phyloP scores from a whole-genome alignment of 2,113 vertebrate genomes.

The Antidorcas marsupialis region DNA sequence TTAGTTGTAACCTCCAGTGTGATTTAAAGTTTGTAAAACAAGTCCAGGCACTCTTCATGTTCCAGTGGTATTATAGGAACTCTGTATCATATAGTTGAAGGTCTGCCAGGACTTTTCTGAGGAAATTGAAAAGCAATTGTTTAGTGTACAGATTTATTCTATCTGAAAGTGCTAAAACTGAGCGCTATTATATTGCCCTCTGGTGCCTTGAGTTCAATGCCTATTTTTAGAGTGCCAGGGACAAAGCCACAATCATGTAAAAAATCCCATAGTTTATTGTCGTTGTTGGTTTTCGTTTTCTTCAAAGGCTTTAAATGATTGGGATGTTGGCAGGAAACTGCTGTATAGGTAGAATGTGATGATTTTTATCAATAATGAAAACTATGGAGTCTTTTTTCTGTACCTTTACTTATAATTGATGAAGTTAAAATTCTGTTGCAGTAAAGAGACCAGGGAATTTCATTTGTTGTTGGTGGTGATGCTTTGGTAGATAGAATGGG shows the following conservation, averaged over 20 bases:
- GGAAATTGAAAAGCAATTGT: background rate
- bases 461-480: background rate
- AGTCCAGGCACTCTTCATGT: background rate
- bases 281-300: background rate
- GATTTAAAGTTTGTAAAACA: background rate
- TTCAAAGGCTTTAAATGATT: background rate
- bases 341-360: background rate
- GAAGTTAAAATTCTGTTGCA: background rate
- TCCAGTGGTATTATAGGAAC: background rate
- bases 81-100: background rate
- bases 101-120: background rate
- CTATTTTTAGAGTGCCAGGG: conserved; percentile 31
- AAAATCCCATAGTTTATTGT: background rate
- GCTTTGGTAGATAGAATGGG: background rate
- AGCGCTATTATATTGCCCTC: background rate
- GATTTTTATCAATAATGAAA: background rate
- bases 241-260: background rate
- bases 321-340: background rate
- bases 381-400: background rate
- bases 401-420: background rate
- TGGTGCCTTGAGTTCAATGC: background rate
- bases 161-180: conserved; percentile 9
- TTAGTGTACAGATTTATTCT: background rate
- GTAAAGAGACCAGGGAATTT: background rate
- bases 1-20: conserved; percentile 4